A percentile compares a stretch with the other conserved stretches of the same genome.
Conservation (phyloP, 2,113 vertebrate species). For the Sapayoa aenigma region DNA sequence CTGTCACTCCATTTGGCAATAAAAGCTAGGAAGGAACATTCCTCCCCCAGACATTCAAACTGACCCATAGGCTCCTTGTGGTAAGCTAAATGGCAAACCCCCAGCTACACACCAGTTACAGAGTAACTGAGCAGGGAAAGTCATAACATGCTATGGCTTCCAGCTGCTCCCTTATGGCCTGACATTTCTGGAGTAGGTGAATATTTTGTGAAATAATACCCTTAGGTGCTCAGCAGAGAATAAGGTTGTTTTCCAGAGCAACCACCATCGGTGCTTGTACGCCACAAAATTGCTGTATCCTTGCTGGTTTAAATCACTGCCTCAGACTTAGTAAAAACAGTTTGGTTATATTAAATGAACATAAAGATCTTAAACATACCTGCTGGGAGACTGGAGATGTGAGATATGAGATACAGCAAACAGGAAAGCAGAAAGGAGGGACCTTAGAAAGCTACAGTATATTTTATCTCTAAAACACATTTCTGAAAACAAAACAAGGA, state of each 20-base stretch:
- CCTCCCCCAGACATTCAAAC: not conserved
- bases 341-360: not conserved
- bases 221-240: rapidly evolving
- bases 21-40: not conserved
- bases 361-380: not conserved
- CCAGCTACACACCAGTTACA: not conserved
- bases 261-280: not conserved
- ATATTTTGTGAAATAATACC: not conserved
- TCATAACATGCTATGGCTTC: not conserved
- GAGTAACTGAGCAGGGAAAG: not conserved
- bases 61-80: not conserved
- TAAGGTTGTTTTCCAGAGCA: not conserved
- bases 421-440: not conserved
- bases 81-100: not conserved
- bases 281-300: not conserved
- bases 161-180: not conserved
- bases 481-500: not conserved
- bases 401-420: not conserved
- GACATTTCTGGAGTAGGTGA: not conserved
- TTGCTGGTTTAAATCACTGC: not conserved
- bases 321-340: not conserved
- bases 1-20: not conserved
- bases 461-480: not conserved
- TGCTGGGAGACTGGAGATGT: not conserved
- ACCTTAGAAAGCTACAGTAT: not conserved